Base-by-base conservation (phyloP, 2,888 invertebrate species). In the Apocheima hispidaria region DNA sequence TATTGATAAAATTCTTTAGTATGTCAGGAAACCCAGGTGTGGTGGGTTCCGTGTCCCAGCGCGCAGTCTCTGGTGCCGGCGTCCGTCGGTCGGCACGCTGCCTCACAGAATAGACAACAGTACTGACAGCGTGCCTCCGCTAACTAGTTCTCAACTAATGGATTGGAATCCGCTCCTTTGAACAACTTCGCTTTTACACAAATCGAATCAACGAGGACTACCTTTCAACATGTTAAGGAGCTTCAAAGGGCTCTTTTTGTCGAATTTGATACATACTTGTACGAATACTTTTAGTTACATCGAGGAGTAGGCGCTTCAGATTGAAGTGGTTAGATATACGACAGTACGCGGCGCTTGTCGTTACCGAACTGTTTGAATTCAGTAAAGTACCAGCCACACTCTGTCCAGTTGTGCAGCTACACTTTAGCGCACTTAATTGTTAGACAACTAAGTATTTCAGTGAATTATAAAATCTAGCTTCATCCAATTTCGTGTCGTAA, bases 81-180 rank as follows among this genome's bases (percentile, higher is more conserved):
- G n/a, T n/a, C n/a, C n/a, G n/a, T n/a, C n/a, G n/a, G n/a, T n/a
- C n/a, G n/a, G n/a, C n/a, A n/a, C n/a, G n/a, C n/a, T n/a, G n/a
- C n/a, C n/a, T n/a, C n/a, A n/a, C n/a, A n/a, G n/a, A n/a, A n/a
- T n/a, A n/a, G n/a, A n/a, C n/a, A n/a, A n/a, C n/a, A n/a, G n/a
- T 20, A 7, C 40, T 49, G 16, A 30, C 36, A 6, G 12, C 23
- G 53, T 12, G 38, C 33, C 49, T 51, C 52, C 26, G 41, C 56
- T 52, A 60, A 52, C 60, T 60, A 49, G 62, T 53, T 46, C 18
- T 59, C 38, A 7, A 52, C 62, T 66, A 60, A 66, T 60, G 62
- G 65, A 63, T 62, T 63, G 65, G 65, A 62, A 66, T 66, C 60
- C 56, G 56, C 44, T 41, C 12, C 60, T 65, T 46, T 50, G 41